A percentile compares a stretch with the other conserved stretches of the same genome.
Conservation (phyloP, 2,113 vertebrate species). For the Antennarius striatus region DNA sequence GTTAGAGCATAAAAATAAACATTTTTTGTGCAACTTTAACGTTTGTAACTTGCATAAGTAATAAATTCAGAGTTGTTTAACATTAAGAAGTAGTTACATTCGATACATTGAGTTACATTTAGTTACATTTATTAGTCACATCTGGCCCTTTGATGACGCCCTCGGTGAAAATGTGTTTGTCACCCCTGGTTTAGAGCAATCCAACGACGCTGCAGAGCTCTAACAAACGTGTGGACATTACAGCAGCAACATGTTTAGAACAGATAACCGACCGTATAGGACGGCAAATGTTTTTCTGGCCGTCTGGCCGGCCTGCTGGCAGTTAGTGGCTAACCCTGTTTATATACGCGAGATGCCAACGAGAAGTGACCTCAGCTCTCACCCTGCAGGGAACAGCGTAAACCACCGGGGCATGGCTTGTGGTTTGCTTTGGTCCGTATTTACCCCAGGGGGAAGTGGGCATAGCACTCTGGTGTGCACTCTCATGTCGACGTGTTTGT, state of each 20-base stretch:
- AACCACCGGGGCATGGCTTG: conserved; percentile 70
- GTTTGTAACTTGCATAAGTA: no score
- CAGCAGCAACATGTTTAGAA: conserved; percentile 62
- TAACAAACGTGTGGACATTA: conserved; percentile 59
- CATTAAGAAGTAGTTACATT: no score
- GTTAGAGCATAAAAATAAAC: no score
- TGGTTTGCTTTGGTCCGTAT: conserved; percentile 61
- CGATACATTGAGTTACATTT: no score
- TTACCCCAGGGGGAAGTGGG: conserved; percentile 69
- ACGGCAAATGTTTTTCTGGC: conserved; percentile 66
- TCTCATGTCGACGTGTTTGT: conserved; percentile 61
- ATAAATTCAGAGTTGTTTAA: no score
- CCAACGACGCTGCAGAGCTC: no score
- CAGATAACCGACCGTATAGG: conserved; percentile 57
- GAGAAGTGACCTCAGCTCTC: conserved; percentile 67
- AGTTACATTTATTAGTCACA: no score
- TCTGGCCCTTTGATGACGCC: no score
- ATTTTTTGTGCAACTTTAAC: no score
- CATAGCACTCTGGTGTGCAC: conserved; percentile 57
- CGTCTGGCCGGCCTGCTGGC: conserved; percentile 69
- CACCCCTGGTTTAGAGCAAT: no score
- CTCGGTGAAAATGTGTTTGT: no score
- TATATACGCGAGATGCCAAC: conserved; percentile 74
- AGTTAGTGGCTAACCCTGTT: conserved; percentile 78
- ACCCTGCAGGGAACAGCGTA: conserved; percentile 72